These are phyloP conservation scores for Scyliorhinus canicula DNA, from an alignment of 2,797 vertebrate species.

Conservation along the genomic window DNA sequence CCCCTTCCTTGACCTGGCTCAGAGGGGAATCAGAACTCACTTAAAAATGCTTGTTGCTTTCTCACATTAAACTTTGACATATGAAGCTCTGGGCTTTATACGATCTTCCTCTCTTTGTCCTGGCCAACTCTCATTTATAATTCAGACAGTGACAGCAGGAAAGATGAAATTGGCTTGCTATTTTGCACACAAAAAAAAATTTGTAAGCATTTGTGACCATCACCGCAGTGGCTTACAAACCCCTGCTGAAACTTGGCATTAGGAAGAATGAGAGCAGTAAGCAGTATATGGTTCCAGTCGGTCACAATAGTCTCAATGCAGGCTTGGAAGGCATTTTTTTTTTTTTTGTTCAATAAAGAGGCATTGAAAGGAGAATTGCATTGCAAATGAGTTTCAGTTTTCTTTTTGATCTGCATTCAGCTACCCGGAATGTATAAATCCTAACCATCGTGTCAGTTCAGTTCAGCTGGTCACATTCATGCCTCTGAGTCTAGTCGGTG, in stretches of 20 bases:
- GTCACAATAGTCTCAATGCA: neutral
- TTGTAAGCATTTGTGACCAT: neutral
- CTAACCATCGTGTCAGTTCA: neutral
- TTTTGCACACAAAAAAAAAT: constrained; percentile 11
- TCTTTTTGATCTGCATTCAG: neutral
- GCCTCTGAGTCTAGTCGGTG: neutral
- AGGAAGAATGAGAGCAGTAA: neutral
- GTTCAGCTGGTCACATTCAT: neutral
- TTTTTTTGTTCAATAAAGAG: neutral
- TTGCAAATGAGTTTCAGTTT: constrained; percentile 12
- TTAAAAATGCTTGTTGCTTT: neutral
- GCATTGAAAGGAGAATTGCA: constrained; percentile 12
- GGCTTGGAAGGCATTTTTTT: constrained; percentile 17
- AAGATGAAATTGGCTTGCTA: constrained; percentile 10
- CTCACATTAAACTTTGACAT: neutral
- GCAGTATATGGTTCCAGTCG: neutral
- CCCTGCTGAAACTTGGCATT: constrained; percentile 25
- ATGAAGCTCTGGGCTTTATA: neutral
- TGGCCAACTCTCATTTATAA: constrained; percentile 17
- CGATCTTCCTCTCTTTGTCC: neutral
- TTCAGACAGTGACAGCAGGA: constrained; percentile 14
- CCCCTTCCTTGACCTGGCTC: neutral
- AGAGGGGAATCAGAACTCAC: neutral
- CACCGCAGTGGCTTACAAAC: neutral
- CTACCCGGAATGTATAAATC: neutral